These are phyloP conservation scores for Polyploca ridens DNA, from an alignment of 2,888 invertebrate genomes.

Conservation along the genomic window DNA sequence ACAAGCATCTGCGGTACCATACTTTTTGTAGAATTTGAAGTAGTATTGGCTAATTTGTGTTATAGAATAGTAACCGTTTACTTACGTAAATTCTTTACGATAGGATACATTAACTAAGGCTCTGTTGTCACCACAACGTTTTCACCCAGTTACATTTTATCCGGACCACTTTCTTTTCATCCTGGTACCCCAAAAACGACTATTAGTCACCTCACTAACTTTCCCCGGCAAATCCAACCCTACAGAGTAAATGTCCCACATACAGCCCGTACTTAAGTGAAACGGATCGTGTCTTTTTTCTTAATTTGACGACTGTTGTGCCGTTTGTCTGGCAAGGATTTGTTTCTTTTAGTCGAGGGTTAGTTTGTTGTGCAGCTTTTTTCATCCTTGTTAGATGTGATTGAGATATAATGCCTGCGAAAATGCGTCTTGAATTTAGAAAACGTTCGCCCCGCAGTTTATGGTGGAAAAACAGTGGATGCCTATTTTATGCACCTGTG, in stretches of 20 bases:
- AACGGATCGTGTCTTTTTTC: conserved; percentile 27
- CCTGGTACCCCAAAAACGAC: neutral
- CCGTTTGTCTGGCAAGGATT: neutral
- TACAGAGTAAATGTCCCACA: conserved; percentile 13
- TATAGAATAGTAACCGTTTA: too few species aligned
- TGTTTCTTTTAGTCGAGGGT: neutral
- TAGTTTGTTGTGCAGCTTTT: conserved; percentile 15
- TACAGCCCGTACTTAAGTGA: conserved; percentile 23
- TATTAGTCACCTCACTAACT: conserved; percentile 9
- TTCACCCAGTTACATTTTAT: too few species aligned
- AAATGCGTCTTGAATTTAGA: neutral
- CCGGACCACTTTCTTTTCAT: neutral
- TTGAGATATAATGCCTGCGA: neutral
- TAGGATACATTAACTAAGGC: too few species aligned
- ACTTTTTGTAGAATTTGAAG: too few species aligned
- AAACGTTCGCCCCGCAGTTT: neutral
- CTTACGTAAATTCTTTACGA: too few species aligned
- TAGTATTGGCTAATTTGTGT: too few species aligned
- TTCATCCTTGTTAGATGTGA: conserved; percentile 15
- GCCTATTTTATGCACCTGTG: too few species aligned
- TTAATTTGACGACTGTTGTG: conserved; percentile 18
- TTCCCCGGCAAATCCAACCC: conserved; percentile 1
- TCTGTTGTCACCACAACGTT: too few species aligned
- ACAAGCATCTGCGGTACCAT: too few species aligned
- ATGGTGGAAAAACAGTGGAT: neutral